phyloP scores from a whole-genome alignment of 2,797 vertebrate genomes.

The Melopsittacus undulatus region DNA sequence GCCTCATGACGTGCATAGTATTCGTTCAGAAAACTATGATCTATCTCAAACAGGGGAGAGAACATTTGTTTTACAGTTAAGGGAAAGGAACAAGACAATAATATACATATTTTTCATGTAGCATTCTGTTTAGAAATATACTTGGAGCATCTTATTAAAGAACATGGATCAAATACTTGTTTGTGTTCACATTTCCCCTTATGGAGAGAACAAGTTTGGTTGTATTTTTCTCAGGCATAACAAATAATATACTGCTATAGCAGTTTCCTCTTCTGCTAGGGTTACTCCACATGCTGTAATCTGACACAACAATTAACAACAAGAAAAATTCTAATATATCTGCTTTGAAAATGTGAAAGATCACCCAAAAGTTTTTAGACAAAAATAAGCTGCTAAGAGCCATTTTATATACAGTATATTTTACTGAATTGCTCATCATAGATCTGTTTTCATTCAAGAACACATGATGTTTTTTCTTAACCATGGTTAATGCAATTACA shows the following conservation, averaged over 20 bases:
- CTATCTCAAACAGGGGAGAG: not conserved
- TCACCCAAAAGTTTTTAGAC: not conserved
- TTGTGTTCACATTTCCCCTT: not conserved
- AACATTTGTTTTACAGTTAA: not conserved
- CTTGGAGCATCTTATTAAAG: not conserved
- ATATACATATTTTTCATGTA: not conserved
- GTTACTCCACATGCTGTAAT: slow-evolving; percentile 29
- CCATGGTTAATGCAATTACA: slow-evolving; percentile 54
- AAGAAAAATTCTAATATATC: not conserved
- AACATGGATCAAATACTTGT: not conserved
- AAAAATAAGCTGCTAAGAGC: not conserved
- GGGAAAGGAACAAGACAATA: not conserved
- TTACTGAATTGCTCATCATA: not conserved
- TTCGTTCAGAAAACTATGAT: no score
- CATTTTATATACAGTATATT: not conserved
- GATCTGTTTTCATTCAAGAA: slow-evolving; percentile 36
- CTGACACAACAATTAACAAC: slow-evolving; percentile 15
- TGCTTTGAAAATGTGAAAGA: not conserved
- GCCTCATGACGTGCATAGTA: not conserved
- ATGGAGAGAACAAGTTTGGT: not conserved
- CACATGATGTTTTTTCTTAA: not conserved
- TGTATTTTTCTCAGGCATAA: slow-evolving; percentile 26
- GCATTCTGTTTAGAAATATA: not conserved
- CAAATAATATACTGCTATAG: not conserved
- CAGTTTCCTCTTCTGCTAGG: not conserved